Conservation (phyloP, 2,113 vertebrate species). For the Pangasianodon hypophthalmus region DNA sequence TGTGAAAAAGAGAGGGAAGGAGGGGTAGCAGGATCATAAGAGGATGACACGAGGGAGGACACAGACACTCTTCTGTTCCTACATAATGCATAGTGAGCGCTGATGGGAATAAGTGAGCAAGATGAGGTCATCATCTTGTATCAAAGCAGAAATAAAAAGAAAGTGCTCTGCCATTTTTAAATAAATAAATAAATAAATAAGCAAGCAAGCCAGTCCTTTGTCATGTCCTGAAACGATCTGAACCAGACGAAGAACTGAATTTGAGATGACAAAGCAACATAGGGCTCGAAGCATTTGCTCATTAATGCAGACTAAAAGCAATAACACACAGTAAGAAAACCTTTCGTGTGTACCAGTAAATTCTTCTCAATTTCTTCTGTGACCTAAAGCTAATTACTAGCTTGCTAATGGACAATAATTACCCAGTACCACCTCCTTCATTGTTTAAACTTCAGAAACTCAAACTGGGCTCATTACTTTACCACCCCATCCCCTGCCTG, state of each 20-base stretch:
- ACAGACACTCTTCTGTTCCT: conserved; percentile 44
- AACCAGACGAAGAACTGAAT: conserved; percentile 4
- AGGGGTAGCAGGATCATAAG: not conserved
- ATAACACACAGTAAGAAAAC: not conserved
- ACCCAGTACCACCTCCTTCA: conserved; percentile 1
- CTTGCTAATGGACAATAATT: conserved; percentile 34
- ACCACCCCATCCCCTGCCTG: not conserved
- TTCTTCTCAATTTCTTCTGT: not conserved
- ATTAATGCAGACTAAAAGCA: not conserved
- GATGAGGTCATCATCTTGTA: conserved; percentile 37
- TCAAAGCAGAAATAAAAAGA: conserved; percentile 1
- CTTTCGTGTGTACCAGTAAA: not conserved
- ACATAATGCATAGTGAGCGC: conserved; percentile 57
- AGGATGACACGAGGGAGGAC: conserved; percentile 11
- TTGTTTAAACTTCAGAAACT: conserved; percentile 9
- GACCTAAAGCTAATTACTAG: conserved; percentile 24
- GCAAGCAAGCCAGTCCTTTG: not conserved
- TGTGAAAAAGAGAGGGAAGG: conserved; percentile 29
- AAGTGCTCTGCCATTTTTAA: not conserved
- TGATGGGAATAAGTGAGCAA: conserved; percentile 59
- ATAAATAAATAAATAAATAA: not conserved
- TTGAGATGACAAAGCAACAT: not conserved
- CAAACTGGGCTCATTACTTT: conserved; percentile 5
- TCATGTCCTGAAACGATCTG: not conserved
- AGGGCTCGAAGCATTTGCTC: not conserved